Conservation (phyloP, 2,797 vertebrate genomes). For the Alectoris magna region DNA sequence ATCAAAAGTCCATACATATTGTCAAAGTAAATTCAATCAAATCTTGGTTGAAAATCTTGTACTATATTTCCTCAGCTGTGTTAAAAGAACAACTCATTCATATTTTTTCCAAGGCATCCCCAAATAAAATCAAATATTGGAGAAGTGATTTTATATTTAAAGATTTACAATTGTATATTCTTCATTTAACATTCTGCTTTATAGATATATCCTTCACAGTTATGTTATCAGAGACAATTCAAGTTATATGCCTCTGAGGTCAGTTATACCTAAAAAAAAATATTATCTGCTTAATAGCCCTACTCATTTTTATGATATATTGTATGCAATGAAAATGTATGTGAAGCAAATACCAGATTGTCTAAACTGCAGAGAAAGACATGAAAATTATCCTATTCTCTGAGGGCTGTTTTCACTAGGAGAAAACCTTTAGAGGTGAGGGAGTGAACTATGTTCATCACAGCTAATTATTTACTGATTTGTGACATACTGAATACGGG, state of each 20-base stretch:
- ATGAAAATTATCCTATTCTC: too few species aligned
- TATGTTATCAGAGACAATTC: not conserved
- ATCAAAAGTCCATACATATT: not conserved
- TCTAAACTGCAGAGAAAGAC: too few species aligned
- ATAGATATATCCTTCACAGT: not conserved
- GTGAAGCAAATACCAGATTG: too few species aligned
- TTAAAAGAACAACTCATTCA: constrained; percentile 41
- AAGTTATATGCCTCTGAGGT: not conserved
- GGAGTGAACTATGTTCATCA: too few species aligned
- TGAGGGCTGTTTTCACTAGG: too few species aligned
- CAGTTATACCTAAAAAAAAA: not conserved
- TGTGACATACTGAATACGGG: too few species aligned
- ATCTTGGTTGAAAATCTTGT: constrained; percentile 4
- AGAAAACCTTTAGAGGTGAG: too few species aligned
- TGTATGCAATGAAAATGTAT: too few species aligned
- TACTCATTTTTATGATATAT: not conserved
- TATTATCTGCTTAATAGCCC: not conserved
- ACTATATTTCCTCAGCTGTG: constrained; percentile 32
- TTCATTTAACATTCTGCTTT: not conserved
- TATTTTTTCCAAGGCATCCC: not conserved
- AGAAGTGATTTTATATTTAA: not conserved
- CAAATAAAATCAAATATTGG: not conserved
- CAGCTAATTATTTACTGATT: too few species aligned
- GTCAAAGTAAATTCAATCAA: constrained; percentile 51
- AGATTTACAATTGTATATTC: not conserved